A percentile compares a stretch with the other conserved stretches of the same genome.
Conservation (phyloP, 2,797 vertebrate species). For the Argentina silus region DNA sequence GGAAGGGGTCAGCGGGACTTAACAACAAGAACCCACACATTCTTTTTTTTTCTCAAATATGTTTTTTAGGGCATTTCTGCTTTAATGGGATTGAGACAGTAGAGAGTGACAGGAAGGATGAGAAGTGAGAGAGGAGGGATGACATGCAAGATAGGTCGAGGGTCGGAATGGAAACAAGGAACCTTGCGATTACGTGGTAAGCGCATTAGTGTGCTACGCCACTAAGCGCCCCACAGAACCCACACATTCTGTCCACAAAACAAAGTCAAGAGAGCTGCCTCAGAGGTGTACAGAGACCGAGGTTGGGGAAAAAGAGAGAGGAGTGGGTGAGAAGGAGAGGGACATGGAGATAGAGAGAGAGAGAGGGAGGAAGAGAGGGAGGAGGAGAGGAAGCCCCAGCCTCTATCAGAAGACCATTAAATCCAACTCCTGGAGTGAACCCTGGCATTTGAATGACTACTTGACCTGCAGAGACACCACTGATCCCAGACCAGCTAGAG, state of each 20-base stretch:
- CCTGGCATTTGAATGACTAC: slow-evolving; percentile 54
- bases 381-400: slow-evolving; percentile 27
- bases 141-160: too few species aligned
- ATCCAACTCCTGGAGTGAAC: slow-evolving; percentile 49
- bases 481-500: slow-evolving; percentile 13
- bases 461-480: slow-evolving; percentile 37
- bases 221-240: too few species aligned
- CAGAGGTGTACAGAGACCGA: neutral
- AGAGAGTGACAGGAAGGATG: too few species aligned
- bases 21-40: slow-evolving; percentile 7
- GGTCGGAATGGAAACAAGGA: too few species aligned
- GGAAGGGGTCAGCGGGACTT: slow-evolving; percentile 31
- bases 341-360: neutral
- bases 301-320: neutral
- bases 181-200: too few species aligned
- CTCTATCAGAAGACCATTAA: slow-evolving; percentile 15
- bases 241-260: neutral
- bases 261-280: neutral
- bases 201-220: too few species aligned
- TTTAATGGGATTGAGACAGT: too few species aligned
- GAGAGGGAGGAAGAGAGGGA: slow-evolving; percentile 1
- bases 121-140: too few species aligned
- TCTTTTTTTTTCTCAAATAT: too few species aligned
- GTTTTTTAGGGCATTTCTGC: too few species aligned
- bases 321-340: neutral